Conservation (phyloP, 2,797 vertebrate genomes). For the Spinibarbus caldwelli region DNA sequence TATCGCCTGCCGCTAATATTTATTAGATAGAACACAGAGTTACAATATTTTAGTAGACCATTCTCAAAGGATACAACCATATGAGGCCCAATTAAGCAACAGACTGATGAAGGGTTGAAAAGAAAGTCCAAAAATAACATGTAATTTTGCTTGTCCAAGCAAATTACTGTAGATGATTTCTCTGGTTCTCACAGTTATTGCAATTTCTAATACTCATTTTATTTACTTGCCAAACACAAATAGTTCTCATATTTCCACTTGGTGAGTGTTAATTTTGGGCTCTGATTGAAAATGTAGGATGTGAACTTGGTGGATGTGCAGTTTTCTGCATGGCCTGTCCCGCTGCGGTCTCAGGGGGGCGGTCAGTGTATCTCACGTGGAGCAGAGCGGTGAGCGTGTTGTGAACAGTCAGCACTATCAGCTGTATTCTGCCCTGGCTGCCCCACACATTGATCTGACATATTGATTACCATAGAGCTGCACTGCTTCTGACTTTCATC, state of each 20-base stretch:
- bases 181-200: background rate
- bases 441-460: constrained; percentile 66
- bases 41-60: background rate
- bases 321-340: background rate
- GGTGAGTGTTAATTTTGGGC: background rate
- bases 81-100: background rate
- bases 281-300: background rate
- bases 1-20: background rate
- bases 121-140: background rate
- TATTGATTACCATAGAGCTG: constrained; percentile 72
- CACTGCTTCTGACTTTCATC: constrained; percentile 75
- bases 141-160: background rate
- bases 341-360: background rate
- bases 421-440: constrained; percentile 33
- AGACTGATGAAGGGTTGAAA: background rate
- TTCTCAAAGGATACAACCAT: background rate
- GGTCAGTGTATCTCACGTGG: constrained; percentile 23
- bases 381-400: constrained; percentile 3
- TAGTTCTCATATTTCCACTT: background rate
- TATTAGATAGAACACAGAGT: constrained; percentile 19
- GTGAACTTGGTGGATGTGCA: background rate
- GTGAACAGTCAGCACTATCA: constrained; percentile 46
- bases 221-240: background rate
- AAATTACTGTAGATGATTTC: constrained; percentile 15
- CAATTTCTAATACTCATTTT: background rate